A percentile compares a stretch with the other conserved stretches of the same genome.
These are phyloP conservation scores for Harpagoxenus sublaevis DNA, from an alignment of 2,888 invertebrate species.

Conservation along the genomic window DNA sequence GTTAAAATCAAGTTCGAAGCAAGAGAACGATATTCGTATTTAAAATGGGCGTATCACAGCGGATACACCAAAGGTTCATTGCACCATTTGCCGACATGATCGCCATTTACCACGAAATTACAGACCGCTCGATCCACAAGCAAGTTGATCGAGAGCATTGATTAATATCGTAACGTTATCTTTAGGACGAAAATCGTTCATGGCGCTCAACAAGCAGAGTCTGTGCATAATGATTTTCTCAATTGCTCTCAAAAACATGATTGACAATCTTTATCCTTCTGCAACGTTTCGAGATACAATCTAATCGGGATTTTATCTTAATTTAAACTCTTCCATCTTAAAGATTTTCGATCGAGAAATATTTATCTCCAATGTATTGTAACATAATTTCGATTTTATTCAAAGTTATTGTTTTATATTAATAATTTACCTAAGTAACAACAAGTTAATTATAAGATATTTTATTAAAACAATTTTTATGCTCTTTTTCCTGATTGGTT, in stretches of 20 bases:
- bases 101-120: constrained; percentile 75
- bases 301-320: constrained; percentile 12
- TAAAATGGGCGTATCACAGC: constrained; percentile 65
- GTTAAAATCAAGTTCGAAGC: constrained; percentile 20
- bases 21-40: constrained; percentile 60
- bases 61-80: constrained; percentile 62
- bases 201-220: constrained; percentile 26
- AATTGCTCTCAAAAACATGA: constrained; percentile 3
- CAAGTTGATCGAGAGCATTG: constrained; percentile 68
- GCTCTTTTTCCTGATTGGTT: background rate
- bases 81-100: constrained; percentile 62
- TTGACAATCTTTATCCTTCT: constrained; percentile 20
- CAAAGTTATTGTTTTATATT: background rate
- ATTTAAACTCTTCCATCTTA: background rate
- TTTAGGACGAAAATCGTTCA: constrained; percentile 39
- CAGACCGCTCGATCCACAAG: constrained; percentile 64
- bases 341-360: background rate
- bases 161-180: constrained; percentile 68
- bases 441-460: background rate
- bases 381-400: background rate
- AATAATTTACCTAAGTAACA: background rate
- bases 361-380: background rate
- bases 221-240: constrained; percentile 28
- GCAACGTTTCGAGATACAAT: background rate
- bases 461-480: background rate